Conservation (phyloP, 2,888 invertebrate genomes). For the Ophion ventricosus region DNA sequence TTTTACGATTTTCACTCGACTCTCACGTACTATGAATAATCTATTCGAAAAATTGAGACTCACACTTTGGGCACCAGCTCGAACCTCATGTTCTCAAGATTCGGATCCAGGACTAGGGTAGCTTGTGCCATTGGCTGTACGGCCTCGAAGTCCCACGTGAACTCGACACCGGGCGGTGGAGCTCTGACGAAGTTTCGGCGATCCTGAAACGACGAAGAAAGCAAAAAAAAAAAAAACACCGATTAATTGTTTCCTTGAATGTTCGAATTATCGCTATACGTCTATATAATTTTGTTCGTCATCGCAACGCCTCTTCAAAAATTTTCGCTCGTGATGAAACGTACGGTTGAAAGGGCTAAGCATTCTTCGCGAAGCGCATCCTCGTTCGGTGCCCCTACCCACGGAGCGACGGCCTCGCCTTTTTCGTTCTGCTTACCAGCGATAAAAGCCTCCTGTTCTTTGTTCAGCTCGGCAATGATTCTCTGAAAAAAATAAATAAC, state of each 20-base stretch:
- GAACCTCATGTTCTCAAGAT: slow-evolving; percentile 99
- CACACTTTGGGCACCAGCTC: slow-evolving; percentile 99
- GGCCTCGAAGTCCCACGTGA: slow-evolving; percentile 96
- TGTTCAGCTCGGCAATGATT: slow-evolving; percentile 97
- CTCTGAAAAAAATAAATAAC: slow-evolving; percentile 87
- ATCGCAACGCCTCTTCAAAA: not conserved
- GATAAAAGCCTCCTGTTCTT: slow-evolving; percentile 98
- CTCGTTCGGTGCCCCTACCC: slow-evolving; percentile 98
- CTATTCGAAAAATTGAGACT: slow-evolving; percentile 82
- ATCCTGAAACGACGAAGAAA: slow-evolving; percentile 87
- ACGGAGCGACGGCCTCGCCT: slow-evolving; percentile 92
- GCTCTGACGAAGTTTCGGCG: slow-evolving; percentile 98
- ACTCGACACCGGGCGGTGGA: slow-evolving; percentile 97
- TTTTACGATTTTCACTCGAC: too few species aligned
- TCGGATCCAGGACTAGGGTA: slow-evolving; percentile 97
- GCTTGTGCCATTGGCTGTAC: slow-evolving; percentile 97
- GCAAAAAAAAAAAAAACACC: slow-evolving; percentile 20
- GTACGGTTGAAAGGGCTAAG: slow-evolving; percentile 94
- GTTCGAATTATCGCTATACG: not conserved
- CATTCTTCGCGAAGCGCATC: slow-evolving; percentile 97
- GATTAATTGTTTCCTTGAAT: not conserved
- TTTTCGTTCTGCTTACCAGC: slow-evolving; percentile 91
- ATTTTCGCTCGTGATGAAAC: slow-evolving; percentile 68
- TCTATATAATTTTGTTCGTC: too few species aligned
- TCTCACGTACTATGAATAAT: not conserved